Conservation (phyloP, 2,113 vertebrate species). For the Puffinus mauretanicus region DNA sequence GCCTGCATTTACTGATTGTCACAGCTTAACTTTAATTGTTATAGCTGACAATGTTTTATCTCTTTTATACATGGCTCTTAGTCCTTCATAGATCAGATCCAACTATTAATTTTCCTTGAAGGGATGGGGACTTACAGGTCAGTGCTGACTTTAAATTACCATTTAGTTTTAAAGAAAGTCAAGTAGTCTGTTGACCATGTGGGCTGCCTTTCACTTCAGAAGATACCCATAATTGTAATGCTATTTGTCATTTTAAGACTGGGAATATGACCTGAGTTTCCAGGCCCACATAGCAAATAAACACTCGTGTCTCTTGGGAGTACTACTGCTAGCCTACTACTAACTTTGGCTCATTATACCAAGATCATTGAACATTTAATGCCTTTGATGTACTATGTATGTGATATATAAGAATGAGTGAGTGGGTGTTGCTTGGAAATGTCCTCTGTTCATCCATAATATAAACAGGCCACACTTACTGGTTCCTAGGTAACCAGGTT, state of each 20-base stretch:
- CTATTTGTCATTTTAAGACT: slow-evolving; percentile 14
- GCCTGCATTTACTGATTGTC: neutral
- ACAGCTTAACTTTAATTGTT: neutral
- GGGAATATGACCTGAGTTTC: neutral
- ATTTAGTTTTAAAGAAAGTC: neutral
- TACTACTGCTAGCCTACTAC: neutral
- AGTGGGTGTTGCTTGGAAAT: slow-evolving; percentile 33
- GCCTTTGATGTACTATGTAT: neutral
- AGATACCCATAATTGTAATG: neutral
- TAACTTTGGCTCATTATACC: neutral
- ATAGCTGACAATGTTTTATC: neutral
- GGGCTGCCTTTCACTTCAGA: neutral
- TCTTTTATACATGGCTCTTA: neutral
- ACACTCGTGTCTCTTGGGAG: neutral
- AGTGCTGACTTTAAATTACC: neutral
- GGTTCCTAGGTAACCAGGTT: slow-evolving; percentile 10
- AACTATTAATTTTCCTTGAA: neutral
- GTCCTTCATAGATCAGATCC: neutral
- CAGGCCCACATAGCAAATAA: slow-evolving; percentile 14
- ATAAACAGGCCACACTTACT: neutral
- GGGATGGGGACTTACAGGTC: neutral
- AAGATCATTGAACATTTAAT: neutral
- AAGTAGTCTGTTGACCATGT: neutral
- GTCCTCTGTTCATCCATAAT: neutral
- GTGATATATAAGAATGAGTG: slow-evolving; percentile 21